Evolutionary conservation across 2,797 vertebrate species (phyloP).

Genomic region (Sphaeramia orbicularis): DNA sequence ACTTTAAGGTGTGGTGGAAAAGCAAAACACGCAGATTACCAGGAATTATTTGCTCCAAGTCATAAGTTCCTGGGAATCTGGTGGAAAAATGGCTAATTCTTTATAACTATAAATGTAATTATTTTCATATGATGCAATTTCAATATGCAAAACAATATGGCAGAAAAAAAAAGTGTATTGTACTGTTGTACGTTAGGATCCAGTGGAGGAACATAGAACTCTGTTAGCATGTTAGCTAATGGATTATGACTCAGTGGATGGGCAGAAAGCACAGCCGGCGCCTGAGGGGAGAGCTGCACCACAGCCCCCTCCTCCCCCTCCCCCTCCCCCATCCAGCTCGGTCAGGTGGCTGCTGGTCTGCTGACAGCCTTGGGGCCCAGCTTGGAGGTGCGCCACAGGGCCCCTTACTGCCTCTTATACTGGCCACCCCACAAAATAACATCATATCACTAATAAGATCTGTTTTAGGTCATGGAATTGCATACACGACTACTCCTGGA

Average conservation of each 20-base stretch:
- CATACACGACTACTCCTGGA: constrained; percentile 30
- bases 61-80: too few species aligned
- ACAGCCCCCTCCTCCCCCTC: constrained; percentile 57
- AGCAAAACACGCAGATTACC: too few species aligned
- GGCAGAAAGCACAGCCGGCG: constrained; percentile 62
- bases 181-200: not conserved
- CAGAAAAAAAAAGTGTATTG: not conserved
- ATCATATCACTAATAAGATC: constrained; percentile 56
- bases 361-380: constrained; percentile 39
- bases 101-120: too few species aligned
- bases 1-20: too few species aligned
- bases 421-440: constrained; percentile 19
- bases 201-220: constrained; percentile 13
- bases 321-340: constrained; percentile 51
- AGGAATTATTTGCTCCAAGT: too few species aligned
- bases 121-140: too few species aligned
- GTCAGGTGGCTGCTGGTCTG: constrained; percentile 71
- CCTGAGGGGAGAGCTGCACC: constrained; percentile 65
- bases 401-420: not conserved
- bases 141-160: not conserved
- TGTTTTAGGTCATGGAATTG: constrained; percentile 53
- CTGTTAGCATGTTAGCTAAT: constrained; percentile 60
- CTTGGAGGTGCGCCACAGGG: constrained; percentile 50
- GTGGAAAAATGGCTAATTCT: too few species aligned
- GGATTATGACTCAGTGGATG: constrained; percentile 62